Conservation (phyloP, 2,113 vertebrate species). For the Microcebus lehilahytsara region DNA sequence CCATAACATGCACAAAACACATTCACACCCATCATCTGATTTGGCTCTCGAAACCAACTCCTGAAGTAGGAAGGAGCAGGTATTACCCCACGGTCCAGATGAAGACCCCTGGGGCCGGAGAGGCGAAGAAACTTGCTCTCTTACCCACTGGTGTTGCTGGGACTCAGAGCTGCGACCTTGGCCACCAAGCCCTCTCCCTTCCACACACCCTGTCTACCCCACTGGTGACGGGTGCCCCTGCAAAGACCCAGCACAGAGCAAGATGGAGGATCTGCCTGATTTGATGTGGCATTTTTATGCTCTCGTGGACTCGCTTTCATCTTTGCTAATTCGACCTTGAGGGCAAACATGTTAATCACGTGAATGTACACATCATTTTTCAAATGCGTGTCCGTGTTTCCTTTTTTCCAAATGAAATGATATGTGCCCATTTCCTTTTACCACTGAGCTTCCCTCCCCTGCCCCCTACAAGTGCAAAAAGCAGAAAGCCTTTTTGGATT, state of each 20-base stretch:
- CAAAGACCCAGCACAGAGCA: not conserved
- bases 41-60: not conserved
- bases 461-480: not conserved
- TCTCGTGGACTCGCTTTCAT: not conserved
- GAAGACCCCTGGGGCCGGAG: not conserved
- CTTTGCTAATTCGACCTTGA: conserved; percentile 4
- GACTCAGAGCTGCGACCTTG: not conserved
- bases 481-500: not conserved
- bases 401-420: not conserved
- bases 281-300: not conserved
- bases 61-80: not conserved
- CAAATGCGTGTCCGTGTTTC: not conserved
- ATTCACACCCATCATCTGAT: not conserved
- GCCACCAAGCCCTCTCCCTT: not conserved
- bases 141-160: not conserved
- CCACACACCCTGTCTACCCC: not conserved
- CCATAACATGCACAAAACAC: not conserved
- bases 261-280: not conserved
- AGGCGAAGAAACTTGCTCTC: not conserved
- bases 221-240: not conserved
- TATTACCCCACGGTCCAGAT: not conserved
- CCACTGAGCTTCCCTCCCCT: not conserved
- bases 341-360: not conserved
- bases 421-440: not conserved
- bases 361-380: not conserved